Evolutionary conservation across 1,140 invertebrate genomes (phyloP).

Genomic region (Caenorhabditis remanei): DNA sequence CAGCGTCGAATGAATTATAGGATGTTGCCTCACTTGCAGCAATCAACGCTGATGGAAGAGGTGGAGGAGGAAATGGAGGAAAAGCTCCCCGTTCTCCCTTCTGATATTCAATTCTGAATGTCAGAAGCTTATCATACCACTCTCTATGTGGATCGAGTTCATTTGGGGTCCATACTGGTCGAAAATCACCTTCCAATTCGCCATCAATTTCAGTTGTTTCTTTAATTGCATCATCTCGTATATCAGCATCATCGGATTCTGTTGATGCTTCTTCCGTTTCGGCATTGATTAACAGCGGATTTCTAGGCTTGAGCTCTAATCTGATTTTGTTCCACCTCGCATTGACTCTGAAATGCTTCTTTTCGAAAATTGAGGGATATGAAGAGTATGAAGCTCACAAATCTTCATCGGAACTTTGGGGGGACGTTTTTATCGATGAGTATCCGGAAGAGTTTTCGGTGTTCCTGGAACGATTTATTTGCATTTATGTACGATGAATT

Average conservation of each 20-base stretch:
- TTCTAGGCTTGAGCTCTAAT: not conserved
- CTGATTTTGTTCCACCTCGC: not conserved
- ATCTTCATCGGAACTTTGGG: conserved; percentile 14
- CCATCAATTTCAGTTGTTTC: not conserved
- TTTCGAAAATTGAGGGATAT: not conserved
- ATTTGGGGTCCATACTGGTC: not conserved
- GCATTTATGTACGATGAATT: not conserved
- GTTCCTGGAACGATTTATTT: not conserved
- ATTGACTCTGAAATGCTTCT: not conserved
- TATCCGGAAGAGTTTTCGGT: conserved; percentile 25
- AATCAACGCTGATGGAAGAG: conserved; percentile 2
- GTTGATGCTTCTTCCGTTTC: no score
- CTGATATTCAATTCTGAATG: not conserved
- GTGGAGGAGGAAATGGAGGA: conserved; percentile 28
- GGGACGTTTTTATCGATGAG: not conserved
- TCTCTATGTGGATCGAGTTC: conserved; percentile 12
- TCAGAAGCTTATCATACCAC: conserved; percentile 19
- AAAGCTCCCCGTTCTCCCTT: not conserved
- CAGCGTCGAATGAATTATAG: not conserved
- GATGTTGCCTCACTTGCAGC: conserved; percentile 8
- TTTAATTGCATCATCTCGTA: not conserved
- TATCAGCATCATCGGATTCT: not conserved
- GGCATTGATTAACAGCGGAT: not conserved
- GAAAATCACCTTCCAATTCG: not conserved
- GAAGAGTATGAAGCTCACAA: not conserved